A percentile compares a stretch with the other conserved stretches of the same genome.
These are phyloP conservation scores for Pelochelys cantorii DNA, from an alignment of 2,797 vertebrate genomes.

Conservation along the genomic window DNA sequence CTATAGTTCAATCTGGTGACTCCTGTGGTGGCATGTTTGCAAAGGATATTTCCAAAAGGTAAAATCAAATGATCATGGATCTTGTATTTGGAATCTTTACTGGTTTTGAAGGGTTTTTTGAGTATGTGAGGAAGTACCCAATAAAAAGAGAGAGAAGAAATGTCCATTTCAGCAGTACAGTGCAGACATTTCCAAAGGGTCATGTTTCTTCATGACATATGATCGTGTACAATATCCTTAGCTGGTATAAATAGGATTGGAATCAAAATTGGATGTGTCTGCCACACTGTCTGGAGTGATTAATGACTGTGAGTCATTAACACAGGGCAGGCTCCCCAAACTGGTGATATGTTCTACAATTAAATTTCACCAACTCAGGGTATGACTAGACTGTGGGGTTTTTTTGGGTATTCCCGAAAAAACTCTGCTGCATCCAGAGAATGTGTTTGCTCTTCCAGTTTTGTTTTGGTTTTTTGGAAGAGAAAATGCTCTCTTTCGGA, in stretches of 20 bases:
- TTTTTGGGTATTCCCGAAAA: no score
- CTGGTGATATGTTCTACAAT: not conserved
- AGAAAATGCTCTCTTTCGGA: no score
- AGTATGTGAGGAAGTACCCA: constrained; percentile 8
- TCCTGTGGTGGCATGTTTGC: not conserved
- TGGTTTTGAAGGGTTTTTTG: constrained; percentile 11
- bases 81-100: not conserved
- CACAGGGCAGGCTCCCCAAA: not conserved
- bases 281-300: not conserved
- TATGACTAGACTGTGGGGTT: no score
- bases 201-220: constrained; percentile 33
- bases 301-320: not conserved
- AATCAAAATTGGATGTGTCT: not conserved
- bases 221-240: not conserved
- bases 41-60: not conserved
- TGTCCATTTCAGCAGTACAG: not conserved
- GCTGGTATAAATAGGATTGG: not conserved
- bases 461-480: no score
- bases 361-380: not conserved
- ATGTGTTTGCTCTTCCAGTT: no score
- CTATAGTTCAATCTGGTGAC: not conserved
- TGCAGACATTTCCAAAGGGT: constrained; percentile 49
- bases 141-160: constrained; percentile 19
- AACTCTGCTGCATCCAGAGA: no score
- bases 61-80: not conserved